These are phyloP conservation scores for Notodonta dromedarius DNA, from an alignment of 2,888 invertebrate genomes.

Conservation along the genomic window DNA sequence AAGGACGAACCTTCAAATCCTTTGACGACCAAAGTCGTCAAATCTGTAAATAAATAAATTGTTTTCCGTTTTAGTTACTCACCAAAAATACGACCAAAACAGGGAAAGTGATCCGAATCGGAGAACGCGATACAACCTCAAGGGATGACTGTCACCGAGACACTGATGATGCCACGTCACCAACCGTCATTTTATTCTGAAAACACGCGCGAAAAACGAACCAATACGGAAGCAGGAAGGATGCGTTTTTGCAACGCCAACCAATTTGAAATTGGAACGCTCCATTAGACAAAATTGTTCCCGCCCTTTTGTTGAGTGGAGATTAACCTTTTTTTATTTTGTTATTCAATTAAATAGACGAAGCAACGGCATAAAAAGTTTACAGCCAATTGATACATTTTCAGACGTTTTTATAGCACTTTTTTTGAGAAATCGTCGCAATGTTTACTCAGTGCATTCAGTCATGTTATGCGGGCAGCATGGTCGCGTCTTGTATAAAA, in stretches of 20 bases:
- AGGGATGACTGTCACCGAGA: conserved; percentile 54
- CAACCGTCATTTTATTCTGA: conserved; percentile 55
- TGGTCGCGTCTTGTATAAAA: conserved; percentile 11
- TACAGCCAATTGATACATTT: conserved; percentile 8
- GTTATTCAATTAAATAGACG: conserved; percentile 25
- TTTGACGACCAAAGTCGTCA: too few relatives aligned
- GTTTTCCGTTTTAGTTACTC: conserved; percentile 27
- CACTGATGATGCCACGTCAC: conserved; percentile 52
- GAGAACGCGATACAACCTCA: conserved; percentile 42
- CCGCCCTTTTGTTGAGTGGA: conserved; percentile 63
- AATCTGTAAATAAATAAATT: too few relatives aligned
- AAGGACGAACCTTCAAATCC: too few relatives aligned
- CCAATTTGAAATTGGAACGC: conserved; percentile 68
- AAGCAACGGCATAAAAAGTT: conserved; percentile 20
- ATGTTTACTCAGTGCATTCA: background rate
- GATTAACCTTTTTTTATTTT: conserved; percentile 45
- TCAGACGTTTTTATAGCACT: background rate
- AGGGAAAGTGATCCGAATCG: conserved; percentile 34
- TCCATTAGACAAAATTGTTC: conserved; percentile 72
- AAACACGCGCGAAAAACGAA: conserved; percentile 62
- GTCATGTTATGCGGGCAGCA: conserved; percentile 16
- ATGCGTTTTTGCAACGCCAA: conserved; percentile 62
- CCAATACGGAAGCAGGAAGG: conserved; percentile 77
- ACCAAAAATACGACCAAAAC: conserved; percentile 36
- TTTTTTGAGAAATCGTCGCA: conserved; percentile 2